Evolutionary conservation across 2,797 vertebrate genomes (phyloP).

Genomic region (Acanthopagrus latus): DNA sequence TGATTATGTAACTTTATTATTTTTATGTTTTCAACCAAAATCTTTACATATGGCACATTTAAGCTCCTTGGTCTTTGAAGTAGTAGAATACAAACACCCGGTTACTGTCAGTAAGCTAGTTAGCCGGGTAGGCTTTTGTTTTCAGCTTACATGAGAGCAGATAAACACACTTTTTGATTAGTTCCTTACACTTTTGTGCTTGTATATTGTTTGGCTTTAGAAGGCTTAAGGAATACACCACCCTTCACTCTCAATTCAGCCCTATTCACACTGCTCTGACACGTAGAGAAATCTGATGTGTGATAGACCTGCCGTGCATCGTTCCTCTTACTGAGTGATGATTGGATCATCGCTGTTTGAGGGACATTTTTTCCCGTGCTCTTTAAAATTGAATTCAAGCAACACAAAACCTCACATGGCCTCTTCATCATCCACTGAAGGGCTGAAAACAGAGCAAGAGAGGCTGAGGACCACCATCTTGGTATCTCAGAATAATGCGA

Average conservation of each 20-base stretch:
- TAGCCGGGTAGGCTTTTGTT: not conserved
- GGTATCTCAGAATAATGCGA: conserved; percentile 12
- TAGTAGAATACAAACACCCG: no score
- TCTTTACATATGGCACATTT: not conserved
- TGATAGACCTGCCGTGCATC: not conserved
- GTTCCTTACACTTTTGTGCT: not conserved
- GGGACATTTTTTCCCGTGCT: not conserved
- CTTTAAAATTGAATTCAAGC: conserved; percentile 16
- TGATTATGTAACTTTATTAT: no score
- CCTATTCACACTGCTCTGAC: not conserved
- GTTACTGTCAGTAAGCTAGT: not conserved
- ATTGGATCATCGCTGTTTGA: not conserved
- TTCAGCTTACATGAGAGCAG: not conserved
- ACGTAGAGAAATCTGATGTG: not conserved
- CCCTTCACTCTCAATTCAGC: not conserved
- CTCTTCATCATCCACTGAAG: not conserved
- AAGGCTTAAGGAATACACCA: not conserved
- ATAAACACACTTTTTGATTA: not conserved
- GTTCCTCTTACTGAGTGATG: not conserved
- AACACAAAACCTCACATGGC: conserved; percentile 6
- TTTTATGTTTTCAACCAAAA: not conserved
- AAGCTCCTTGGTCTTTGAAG: not conserved
- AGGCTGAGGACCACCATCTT: not conserved
- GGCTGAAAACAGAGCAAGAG: not conserved
- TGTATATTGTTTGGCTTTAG: not conserved